phyloP scores from a whole-genome alignment of 2,888 invertebrate species.

The Catocala fraxini region DNA sequence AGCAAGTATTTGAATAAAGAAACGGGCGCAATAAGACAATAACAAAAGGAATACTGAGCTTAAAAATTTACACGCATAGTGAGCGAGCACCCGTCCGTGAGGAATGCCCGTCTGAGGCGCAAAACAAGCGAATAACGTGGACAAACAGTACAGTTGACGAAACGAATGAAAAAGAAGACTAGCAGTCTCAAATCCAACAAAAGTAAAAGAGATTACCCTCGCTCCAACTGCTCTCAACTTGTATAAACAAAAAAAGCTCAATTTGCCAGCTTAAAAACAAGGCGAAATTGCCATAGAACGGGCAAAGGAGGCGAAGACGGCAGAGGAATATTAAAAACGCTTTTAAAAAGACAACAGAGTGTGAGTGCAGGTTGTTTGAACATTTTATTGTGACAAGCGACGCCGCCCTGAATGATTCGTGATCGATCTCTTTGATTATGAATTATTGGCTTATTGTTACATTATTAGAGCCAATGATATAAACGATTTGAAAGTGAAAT shows the following conservation, averaged over 20 bases:
- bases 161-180: slow-evolving; percentile 78
- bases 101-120: slow-evolving; percentile 60
- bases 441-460: background rate
- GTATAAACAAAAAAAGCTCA: slow-evolving; percentile 84
- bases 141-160: slow-evolving; percentile 80
- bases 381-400: slow-evolving; percentile 76
- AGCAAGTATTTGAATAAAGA: slow-evolving; percentile 63
- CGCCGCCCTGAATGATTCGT: slow-evolving; percentile 17
- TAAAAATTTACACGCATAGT: slow-evolving; percentile 82
- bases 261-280: slow-evolving; percentile 82
- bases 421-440: background rate
- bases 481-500: too few species aligned
- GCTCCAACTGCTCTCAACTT: slow-evolving; percentile 85
- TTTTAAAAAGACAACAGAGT: slow-evolving; percentile 78
- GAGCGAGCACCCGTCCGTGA: slow-evolving; percentile 72
- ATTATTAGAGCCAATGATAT: background rate
- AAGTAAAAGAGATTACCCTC: slow-evolving; percentile 85
- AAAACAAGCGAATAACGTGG: slow-evolving; percentile 68
- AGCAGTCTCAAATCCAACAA: slow-evolving; percentile 80
- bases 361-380: slow-evolving; percentile 77
- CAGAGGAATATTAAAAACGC: slow-evolving; percentile 84
- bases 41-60: slow-evolving; percentile 68
- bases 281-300: slow-evolving; percentile 78
- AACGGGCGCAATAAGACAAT: slow-evolving; percentile 47
- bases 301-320: slow-evolving; percentile 80